Base-by-base conservation (phyloP, 92 coral and sea anemone species). In the Parazoanthus swiftii region DNA sequence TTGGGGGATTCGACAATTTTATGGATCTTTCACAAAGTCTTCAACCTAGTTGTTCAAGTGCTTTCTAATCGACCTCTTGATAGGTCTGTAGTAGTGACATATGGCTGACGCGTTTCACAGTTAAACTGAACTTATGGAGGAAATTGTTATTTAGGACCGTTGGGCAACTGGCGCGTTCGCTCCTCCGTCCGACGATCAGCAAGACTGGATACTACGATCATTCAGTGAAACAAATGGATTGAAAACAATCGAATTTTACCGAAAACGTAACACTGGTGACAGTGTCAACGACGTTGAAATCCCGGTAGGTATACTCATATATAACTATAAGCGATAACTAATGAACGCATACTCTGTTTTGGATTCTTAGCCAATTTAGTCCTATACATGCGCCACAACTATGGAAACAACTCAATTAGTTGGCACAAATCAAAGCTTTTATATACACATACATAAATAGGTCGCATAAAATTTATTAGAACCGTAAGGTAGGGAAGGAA, bases 221-320 rank as follows among this genome's bases (percentile, higher is more conserved):
- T 48, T 37, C 3, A 77, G 13, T 18, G 58, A 39, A 39, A 59
- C 33, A 43, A 77, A 77, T 36, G 81, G 81, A 77, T 18, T 77
- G 81, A 20, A 42, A 46, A 77, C 58, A 42, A n/a, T 77, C 16
- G 58, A 77, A 20, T 77, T 77, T 20, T 77, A 56, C 14, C 81
- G 81, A 42, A 44, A 39, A 77, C 81, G 81, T 77, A 11, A 42
- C 81, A 77, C 81, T 39, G 11, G 29, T 1, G 81, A 77, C 37
- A 77, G 13, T 9, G 56, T 48, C 51, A 48, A 77, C 3, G 81
- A 77, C 81, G 18, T 77, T 77, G 56, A 77, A 77, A 39, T 73
- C 20, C 77, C 37, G 38, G 77, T 77, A 77, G 14, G 56, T 39
- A 44, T 42, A 7, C 81, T 39, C 59, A 21, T 44, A 1, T 7